Base-by-base conservation (phyloP, 2,888 invertebrate genomes). In the Platerodrilus igneus region DNA sequence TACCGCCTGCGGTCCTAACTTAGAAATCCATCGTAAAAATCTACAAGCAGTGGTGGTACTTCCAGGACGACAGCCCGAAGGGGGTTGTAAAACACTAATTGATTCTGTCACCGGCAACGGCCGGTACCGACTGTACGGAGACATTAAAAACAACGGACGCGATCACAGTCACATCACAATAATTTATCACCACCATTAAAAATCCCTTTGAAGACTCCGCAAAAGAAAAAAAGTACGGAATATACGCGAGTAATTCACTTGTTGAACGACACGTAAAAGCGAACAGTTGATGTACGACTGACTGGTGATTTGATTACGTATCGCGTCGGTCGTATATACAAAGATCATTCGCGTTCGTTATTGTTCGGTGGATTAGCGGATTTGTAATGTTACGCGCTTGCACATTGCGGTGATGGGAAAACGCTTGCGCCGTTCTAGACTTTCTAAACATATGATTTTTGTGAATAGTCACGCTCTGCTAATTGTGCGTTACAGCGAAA, bases 21-120 rank as follows among this genome's bases (percentile, higher is more conserved):
- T 69, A 27, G 73, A 68, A 53, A 75, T 73, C 74, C 74, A 74
- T 53, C 72, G 66, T 45, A 75, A 65, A 55, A 74, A 74, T 40
- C 73, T 62, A 48, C 74, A 70, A 7, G 73, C 72, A 5, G 71
- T 71, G 16, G 72, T 44, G 53, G 59, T 14, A 58, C 53, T 16
- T 50, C 57, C 38, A 53, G 45, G 23, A 51, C 57, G 29, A 45
- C 54, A 52, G 42, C 44, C 50, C 41, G 51, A 51, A 23, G 45
- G 47, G 26, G 52, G 50, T 38, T 54, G 47, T 32, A 57, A 41
- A 8, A 58, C 50, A 30, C 56, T 52, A 14, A 54, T 47, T 33
- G 64, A 59, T 37, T 67, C 65, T 45, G 64, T 57, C 35, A 64
- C 68, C 56, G 67, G 67, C 58, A 69, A 55, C 10, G 67, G 66